These are phyloP conservation scores for Porphyrio hochstetteri DNA, from an alignment of 2,113 vertebrate species.

Conservation along the genomic window DNA sequence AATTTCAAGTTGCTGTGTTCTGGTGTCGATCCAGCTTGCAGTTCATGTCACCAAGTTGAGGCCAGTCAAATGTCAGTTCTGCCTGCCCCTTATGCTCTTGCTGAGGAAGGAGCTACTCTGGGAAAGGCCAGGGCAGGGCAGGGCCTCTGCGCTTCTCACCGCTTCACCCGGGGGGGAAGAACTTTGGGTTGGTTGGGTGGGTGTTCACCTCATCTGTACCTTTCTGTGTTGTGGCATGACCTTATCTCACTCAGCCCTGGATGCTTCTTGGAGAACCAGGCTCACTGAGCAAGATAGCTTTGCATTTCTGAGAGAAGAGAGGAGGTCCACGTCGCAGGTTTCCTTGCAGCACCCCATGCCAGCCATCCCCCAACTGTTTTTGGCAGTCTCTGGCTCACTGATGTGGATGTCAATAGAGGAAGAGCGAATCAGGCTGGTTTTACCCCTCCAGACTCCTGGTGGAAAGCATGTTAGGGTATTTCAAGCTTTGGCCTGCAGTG, in stretches of 20 bases:
- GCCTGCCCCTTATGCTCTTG: background rate
- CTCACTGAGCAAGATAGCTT: fast-evolving
- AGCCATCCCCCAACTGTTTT: fast-evolving
- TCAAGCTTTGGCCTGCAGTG: background rate
- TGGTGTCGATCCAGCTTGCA: background rate
- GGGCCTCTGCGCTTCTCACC: background rate
- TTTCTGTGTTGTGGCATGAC: background rate
- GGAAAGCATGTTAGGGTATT: fast-evolving
- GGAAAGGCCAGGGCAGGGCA: background rate
- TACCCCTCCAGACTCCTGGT: background rate
- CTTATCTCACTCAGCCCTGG: background rate
- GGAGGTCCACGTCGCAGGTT: background rate
- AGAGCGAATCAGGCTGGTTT: background rate
- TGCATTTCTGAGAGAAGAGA: background rate
- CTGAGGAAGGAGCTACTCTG: background rate
- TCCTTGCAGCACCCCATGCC: background rate
- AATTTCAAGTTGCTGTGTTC: constrained; percentile 11
- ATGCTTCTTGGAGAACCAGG: background rate
- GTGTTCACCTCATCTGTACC: background rate
- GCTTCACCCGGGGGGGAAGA: background rate
- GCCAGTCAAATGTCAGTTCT: background rate
- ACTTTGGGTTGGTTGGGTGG: background rate
- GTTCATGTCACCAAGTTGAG: background rate
- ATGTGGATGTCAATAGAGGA: background rate
- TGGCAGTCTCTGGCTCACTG: fast-evolving